phyloP scores from a whole-genome alignment of 2,113 vertebrate species.

The Phodopus roborovskii region DNA sequence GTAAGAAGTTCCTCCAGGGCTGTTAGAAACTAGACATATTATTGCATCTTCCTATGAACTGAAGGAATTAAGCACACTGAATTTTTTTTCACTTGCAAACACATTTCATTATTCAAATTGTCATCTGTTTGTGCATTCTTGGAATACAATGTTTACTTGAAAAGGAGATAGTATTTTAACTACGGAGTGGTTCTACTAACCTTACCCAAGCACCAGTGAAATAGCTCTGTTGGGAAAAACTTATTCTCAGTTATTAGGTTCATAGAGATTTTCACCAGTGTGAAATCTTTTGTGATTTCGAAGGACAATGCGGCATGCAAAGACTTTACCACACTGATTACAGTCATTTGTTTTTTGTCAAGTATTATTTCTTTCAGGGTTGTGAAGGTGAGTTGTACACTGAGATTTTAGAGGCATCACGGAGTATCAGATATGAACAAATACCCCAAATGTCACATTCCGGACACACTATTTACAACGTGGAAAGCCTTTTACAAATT shows the following conservation, averaged over 20 bases:
- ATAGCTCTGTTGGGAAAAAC: background rate
- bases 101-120: background rate
- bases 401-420: background rate
- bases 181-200: background rate
- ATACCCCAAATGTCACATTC: background rate
- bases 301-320: background rate
- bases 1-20: background rate
- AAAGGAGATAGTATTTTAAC: background rate
- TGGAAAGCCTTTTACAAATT: background rate
- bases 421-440: background rate
- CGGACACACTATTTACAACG: background rate
- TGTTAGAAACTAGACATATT: background rate
- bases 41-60: background rate
- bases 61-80: background rate
- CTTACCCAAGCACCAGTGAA: background rate
- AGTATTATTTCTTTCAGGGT: background rate
- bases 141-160: background rate
- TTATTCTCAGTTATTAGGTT: background rate
- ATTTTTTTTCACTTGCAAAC: background rate
- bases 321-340: background rate
- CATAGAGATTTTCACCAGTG: background rate
- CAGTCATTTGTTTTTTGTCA: background rate
- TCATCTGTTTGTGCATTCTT: background rate
- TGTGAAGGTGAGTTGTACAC: background rate
- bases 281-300: background rate